Conservation (phyloP, 1,140 invertebrate species). For the Hyles euphorbiae region DNA sequence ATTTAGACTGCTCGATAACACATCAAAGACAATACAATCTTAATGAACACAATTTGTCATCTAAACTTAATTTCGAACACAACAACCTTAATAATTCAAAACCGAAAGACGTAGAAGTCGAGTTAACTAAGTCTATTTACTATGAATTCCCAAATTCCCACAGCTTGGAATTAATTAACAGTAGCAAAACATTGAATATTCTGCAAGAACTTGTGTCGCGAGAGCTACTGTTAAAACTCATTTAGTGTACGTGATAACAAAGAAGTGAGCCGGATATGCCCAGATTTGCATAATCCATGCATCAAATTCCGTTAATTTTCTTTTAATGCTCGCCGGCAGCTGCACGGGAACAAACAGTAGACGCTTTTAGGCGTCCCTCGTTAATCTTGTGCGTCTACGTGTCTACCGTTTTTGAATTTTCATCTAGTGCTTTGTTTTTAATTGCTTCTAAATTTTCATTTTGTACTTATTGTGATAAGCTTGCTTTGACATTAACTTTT, state of each 20-base stretch:
- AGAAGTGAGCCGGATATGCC: constrained; percentile 48
- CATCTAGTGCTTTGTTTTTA: too few relatives aligned
- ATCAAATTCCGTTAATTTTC: constrained; percentile 70
- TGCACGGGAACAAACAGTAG: constrained; percentile 24
- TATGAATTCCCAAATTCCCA: background rate
- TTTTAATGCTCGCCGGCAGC: constrained; percentile 48
- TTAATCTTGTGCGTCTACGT: constrained; percentile 13
- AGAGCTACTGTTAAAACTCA: constrained; percentile 38
- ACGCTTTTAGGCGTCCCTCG: constrained; percentile 14
- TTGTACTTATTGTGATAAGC: background rate
- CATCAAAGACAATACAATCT: background rate
- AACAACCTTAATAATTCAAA: background rate
- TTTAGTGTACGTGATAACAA: constrained; percentile 58
- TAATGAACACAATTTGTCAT: background rate
- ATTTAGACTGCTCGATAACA: too few relatives aligned
- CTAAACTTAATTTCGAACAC: background rate
- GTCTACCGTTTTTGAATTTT: too few relatives aligned
- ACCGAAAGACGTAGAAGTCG: background rate
- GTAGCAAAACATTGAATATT: constrained; percentile 15
- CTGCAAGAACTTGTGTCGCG: constrained; percentile 5
- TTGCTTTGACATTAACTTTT: too few relatives aligned
- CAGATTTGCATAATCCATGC: constrained; percentile 65
- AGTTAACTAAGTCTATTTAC: constrained; percentile 5
- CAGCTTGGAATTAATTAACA: constrained; percentile 13
- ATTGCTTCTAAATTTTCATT: background rate